A percentile compares a stretch with the other conserved stretches of the same genome.
Conservation (phyloP, 1,140 invertebrate species). For the Drosophila sproati region DNA sequence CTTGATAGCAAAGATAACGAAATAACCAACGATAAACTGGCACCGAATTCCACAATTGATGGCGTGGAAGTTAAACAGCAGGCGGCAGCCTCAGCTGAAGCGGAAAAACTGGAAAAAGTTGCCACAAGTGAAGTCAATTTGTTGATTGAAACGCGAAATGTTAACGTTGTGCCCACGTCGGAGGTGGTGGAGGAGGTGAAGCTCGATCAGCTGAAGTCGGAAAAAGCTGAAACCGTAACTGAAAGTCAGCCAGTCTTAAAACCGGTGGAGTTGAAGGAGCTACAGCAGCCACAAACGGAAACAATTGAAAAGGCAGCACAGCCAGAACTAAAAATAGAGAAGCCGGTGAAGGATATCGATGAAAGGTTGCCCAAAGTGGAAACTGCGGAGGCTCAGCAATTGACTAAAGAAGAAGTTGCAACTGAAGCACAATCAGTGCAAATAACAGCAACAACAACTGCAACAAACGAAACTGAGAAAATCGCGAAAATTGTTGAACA, state of each 20-base stretch:
- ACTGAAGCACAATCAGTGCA: neutral
- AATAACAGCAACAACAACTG: neutral
- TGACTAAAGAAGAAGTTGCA: neutral
- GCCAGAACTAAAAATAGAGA: neutral
- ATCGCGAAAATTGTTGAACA: neutral
- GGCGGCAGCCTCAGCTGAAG: neutral
- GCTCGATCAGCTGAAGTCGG: neutral
- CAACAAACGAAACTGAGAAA: neutral
- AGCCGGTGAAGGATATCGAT: neutral
- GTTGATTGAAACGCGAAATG: constrained; percentile 11
- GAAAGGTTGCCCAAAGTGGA: neutral
- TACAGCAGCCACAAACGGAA: neutral
- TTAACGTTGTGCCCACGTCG: neutral
- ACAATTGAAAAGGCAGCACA: neutral
- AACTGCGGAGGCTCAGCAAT: neutral
- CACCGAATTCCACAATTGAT: neutral
- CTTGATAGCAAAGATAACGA: constrained; percentile 46
- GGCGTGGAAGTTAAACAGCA: neutral
- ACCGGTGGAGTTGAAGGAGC: neutral
- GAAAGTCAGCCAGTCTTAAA: too few species aligned
- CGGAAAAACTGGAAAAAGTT: neutral
- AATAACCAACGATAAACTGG: constrained; percentile 25
- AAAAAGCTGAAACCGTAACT: neutral
- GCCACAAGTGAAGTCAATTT: neutral
- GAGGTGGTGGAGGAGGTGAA: neutral